Percentiles rank a stretch among this genome's conserved stretches.
Conservation (phyloP, 2,113 vertebrate species). For the Nerophis lumbriciformis region DNA sequence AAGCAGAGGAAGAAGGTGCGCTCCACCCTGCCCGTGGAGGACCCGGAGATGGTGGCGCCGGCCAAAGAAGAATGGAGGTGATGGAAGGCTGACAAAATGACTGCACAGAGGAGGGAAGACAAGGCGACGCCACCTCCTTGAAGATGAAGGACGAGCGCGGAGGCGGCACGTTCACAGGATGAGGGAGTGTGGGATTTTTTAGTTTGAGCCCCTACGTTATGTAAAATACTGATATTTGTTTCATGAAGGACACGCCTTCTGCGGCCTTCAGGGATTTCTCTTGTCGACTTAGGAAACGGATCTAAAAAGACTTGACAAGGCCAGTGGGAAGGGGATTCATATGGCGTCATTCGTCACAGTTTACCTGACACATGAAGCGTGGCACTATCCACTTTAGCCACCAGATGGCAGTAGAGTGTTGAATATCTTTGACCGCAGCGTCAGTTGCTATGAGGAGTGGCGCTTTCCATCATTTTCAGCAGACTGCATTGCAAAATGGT, state of each 20-base stretch:
- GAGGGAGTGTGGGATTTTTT: background rate
- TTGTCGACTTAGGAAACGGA: conserved; percentile 19
- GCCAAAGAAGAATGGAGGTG: conserved; percentile 33
- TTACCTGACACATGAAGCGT: no score
- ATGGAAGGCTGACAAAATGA: background rate
- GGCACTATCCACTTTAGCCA: no score
- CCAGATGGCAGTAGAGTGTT: no score
- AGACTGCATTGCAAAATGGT: no score
- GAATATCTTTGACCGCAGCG: no score
- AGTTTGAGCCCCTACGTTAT: background rate
- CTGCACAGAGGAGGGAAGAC: conserved; percentile 1
- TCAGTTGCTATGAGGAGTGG: no score
- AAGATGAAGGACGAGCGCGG: conserved; percentile 13
- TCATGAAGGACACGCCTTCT: conserved; percentile 33
- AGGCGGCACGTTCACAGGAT: background rate
- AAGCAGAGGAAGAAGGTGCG: conserved; percentile 83
- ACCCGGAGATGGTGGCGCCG: conserved; percentile 55
- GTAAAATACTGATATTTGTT: conserved; percentile 24
- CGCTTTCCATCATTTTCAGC: no score
- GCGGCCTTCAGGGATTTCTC: conserved; percentile 6
- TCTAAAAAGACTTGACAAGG: background rate
- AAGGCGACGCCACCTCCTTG: conserved; percentile 8
- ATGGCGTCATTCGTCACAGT: no score
- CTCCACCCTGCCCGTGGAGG: conserved; percentile 72
- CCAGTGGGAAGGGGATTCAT: no score